Evolutionary conservation across 2,888 invertebrate genomes (phyloP).

Genomic region (Nycteola revayana): DNA sequence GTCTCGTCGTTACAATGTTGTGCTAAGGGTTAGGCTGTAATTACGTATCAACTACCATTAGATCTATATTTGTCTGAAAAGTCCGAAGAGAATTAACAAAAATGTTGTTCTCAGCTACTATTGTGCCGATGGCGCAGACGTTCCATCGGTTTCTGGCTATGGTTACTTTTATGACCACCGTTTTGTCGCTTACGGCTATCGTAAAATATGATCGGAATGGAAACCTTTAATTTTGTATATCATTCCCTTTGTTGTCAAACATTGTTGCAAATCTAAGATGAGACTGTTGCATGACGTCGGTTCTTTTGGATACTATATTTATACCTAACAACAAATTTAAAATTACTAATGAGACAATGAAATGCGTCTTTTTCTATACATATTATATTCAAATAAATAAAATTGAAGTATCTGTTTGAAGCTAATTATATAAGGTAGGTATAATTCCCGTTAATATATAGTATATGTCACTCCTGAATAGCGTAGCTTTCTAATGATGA

Average conservation of each 20-base stretch:
- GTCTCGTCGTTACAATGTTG: slow-evolving; percentile 52
- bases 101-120: slow-evolving; percentile 5
- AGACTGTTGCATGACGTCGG: slow-evolving; percentile 59
- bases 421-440: too few species aligned
- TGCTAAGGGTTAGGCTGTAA: slow-evolving; percentile 37
- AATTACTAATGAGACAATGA: too few species aligned
- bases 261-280: slow-evolving; percentile 62
- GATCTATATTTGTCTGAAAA: slow-evolving; percentile 19
- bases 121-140: slow-evolving; percentile 17
- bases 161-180: slow-evolving; percentile 65
- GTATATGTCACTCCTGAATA: too few species aligned
- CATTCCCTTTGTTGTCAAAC: slow-evolving; percentile 67
- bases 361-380: too few species aligned
- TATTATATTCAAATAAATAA: too few species aligned
- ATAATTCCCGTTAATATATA: too few species aligned
- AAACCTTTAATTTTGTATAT: slow-evolving; percentile 78
- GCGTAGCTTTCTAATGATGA: too few species aligned
- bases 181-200: slow-evolving; percentile 74
- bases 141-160: slow-evolving; percentile 45
- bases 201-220: slow-evolving; percentile 72
- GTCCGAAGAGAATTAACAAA: slow-evolving; percentile 4
- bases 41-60: slow-evolving; percentile 37
- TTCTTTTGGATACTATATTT: too few species aligned
- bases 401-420: too few species aligned
- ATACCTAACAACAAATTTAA: too few species aligned